phyloP scores from a whole-genome alignment of 2,888 invertebrate genomes.

The Beris chalybata region DNA sequence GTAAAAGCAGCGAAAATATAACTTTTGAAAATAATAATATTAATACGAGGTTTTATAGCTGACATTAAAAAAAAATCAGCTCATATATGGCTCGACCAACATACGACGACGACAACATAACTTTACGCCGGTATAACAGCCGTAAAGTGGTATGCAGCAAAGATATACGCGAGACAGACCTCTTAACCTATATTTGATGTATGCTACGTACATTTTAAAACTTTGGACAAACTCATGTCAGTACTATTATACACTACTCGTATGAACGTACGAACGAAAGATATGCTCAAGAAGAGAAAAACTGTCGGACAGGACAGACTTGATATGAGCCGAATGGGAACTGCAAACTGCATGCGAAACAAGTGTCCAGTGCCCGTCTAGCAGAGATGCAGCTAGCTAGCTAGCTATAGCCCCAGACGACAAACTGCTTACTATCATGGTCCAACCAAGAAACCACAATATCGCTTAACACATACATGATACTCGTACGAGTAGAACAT shows the following conservation, averaged over 20 bases:
- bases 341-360: conserved; percentile 7
- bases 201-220: conserved; percentile 12
- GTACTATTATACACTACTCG: no score
- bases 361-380: conserved; percentile 19
- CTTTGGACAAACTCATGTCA: neutral
- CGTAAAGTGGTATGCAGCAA: neutral
- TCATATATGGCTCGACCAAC: no score
- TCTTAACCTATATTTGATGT: conserved; percentile 32
- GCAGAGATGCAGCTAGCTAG: conserved; percentile 17
- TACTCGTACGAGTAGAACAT: conserved; percentile 9
- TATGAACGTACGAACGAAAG: conserved; percentile 11
- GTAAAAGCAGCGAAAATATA: conserved; percentile 15
- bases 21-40: neutral
- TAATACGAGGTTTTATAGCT: no score
- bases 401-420: neutral
- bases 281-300: conserved; percentile 5
- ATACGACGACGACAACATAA: no score
- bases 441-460: conserved; percentile 4
- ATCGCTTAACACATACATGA: neutral
- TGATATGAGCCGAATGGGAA: conserved; percentile 10
- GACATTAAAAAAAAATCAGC: no score
- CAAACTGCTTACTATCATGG: neutral
- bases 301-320: conserved; percentile 18
- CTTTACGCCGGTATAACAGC: no score
- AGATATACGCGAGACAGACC: conserved; percentile 20